Base-by-base conservation (phyloP, 2,113 vertebrate genomes). In the Toxotes chatareus region DNA sequence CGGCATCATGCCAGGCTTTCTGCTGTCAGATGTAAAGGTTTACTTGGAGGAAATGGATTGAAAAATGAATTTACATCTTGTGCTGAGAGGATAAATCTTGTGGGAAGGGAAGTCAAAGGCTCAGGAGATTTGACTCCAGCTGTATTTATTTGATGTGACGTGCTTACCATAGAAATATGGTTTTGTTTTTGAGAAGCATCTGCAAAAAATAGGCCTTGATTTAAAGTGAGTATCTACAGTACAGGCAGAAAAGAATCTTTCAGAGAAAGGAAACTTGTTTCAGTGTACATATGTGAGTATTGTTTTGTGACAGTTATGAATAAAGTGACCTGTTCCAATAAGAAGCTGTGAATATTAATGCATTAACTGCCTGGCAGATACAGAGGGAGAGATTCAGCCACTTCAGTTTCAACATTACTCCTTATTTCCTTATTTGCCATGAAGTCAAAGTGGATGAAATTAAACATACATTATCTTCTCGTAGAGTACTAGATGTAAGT, bases 21-120 rank as follows among this genome's bases (percentile, higher is more conserved):
- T 27, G 27, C 27, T 27, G 27, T 27, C 27, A 60, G 47, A 79
- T 49, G 64, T 32, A n/a, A 3, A 1, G n/a, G 44, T 67, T 44
- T 62, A 23, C 47, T 31, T 42, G 66, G 68, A 62, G 10, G 23
- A 60, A 31, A 46, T 51, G 6, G 34, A 19, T 10, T 60, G 55
- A 47, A 69, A 57, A 64, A 47, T 71, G 7, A 65, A 57, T 59
- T 73, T 44, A 55, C 64, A 60, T 69, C 4, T 36, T 56, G 6
- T 64, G 51, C 14, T 64, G 23, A 46, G 47, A 76, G 21, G 55
- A 59, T 51, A 27, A 42, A 40, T 59, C 42, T 40, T n/a, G 44
- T 38, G 31, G 61, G 36, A 53, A 21, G 34, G 14, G 19, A 55
- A 56, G 62, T 60, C 59, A 36, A 16, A 23, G 53, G 7, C 57